Percentiles rank a stretch among this genome's conserved stretches.
phyloP scores from a whole-genome alignment of 2,888 invertebrate species.

The Drosophila austrosaltans region DNA sequence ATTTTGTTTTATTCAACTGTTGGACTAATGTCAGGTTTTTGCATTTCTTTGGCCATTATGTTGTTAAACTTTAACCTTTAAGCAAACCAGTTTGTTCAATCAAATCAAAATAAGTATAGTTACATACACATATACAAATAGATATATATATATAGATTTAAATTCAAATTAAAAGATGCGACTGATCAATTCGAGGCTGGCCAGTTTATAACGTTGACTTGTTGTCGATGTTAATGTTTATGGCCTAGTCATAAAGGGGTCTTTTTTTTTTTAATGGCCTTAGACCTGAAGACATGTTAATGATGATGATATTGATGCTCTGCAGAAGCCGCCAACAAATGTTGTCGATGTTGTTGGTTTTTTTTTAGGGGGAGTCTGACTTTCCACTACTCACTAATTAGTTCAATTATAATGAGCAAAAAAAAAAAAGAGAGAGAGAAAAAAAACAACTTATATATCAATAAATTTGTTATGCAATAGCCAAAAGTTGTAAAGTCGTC shows the following conservation, averaged over 20 bases:
- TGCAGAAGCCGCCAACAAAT: conserved; percentile 9
- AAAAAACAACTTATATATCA: conserved; percentile 3
- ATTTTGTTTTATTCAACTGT: conserved; percentile 21
- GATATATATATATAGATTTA: conserved; percentile 16
- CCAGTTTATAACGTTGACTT: conserved; percentile 50
- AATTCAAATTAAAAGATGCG: conserved; percentile 42
- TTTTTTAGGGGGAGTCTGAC: conserved; percentile 39
- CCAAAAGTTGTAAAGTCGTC: conserved; percentile 19
- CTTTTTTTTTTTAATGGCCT: conserved; percentile 54
- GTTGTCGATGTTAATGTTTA: conserved; percentile 49
- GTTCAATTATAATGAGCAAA: conserved; percentile 60
- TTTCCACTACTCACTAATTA: conserved; percentile 59
- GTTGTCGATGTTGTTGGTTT: background rate
- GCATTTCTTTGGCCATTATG: conserved; percentile 48
- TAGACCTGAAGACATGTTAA: conserved; percentile 3
- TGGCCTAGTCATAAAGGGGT: conserved; percentile 69
- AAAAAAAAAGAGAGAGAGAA: conserved; percentile 1
- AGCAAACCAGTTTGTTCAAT: conserved; percentile 56
- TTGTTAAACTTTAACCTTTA: conserved; percentile 59
- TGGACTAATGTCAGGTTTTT: conserved; percentile 45
- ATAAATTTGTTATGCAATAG: conserved; percentile 36
- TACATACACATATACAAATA: background rate
- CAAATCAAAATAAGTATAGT: conserved; percentile 10
- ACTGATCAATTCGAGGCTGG: conserved; percentile 26
- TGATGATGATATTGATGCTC: background rate